Evolutionary conservation across 2,113 vertebrate species (phyloP).

Genomic region (Turnix velox): DNA sequence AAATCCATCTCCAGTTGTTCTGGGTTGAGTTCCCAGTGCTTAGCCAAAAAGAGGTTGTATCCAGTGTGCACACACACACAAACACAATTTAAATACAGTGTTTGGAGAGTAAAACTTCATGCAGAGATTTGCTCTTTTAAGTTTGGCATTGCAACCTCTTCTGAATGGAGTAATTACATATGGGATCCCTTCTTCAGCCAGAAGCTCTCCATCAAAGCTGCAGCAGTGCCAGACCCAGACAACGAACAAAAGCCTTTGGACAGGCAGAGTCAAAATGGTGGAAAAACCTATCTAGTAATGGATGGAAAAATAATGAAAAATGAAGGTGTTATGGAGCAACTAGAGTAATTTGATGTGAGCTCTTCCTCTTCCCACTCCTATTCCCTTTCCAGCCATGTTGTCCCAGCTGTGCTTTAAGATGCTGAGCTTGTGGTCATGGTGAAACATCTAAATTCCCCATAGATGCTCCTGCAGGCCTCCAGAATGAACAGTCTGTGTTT

Average conservation of each 20-base stretch:
- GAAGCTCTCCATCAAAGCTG: neutral
- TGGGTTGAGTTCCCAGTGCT: fast-evolving
- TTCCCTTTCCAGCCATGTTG: fast-evolving
- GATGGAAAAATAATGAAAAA: neutral
- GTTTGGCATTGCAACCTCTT: neutral
- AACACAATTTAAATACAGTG: fast-evolving
- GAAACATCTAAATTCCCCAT: neutral
- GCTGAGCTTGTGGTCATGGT: neutral
- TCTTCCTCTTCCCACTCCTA: too few species aligned
- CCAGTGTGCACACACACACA: too few species aligned
- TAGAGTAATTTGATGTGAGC: neutral
- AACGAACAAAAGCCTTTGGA: neutral
- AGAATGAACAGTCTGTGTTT: neutral
- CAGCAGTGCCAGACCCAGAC: neutral
- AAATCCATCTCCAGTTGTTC: neutral
- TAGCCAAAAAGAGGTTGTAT: neutral
- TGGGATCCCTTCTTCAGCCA: neutral
- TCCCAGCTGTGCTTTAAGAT: neutral
- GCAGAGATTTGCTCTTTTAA: neutral
- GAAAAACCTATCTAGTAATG: neutral
- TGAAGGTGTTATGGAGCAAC: neutral
- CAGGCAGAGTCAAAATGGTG: neutral
- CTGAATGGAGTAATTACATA: neutral
- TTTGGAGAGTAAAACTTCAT: neutral
- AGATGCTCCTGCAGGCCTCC: neutral